A percentile compares a stretch with the other conserved stretches of the same genome.
These are phyloP conservation scores for Bedellia somnulentella DNA, from an alignment of 2,888 invertebrate genomes.

Conservation along the genomic window DNA sequence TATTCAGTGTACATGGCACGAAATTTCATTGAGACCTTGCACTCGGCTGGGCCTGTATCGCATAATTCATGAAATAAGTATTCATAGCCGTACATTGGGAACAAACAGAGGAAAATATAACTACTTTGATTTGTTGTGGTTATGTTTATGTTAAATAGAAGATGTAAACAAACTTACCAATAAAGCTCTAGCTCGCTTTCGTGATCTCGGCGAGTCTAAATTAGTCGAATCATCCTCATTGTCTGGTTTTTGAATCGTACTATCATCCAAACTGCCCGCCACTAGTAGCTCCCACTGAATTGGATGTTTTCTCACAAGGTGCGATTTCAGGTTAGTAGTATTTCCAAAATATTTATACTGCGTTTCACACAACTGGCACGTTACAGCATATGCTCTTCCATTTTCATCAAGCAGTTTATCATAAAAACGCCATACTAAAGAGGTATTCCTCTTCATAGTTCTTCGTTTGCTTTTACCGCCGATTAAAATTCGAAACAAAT, in stretches of 20 bases:
- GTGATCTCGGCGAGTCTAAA: too few species aligned
- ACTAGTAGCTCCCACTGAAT: conserved; percentile 47
- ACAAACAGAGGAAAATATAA: too few species aligned
- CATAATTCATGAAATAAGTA: too few species aligned
- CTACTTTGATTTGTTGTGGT: too few species aligned
- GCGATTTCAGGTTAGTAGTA: conserved; percentile 43
- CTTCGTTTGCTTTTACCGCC: conserved; percentile 15
- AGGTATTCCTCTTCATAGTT: conserved; percentile 44
- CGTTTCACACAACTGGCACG: conserved; percentile 50
- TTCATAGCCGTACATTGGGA: too few species aligned
- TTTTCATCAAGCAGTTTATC: conserved; percentile 30
- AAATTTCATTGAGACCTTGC: too few species aligned
- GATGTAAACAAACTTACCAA: too few species aligned
- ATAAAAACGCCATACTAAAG: conserved; percentile 48
- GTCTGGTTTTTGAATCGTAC: conserved; percentile 15
- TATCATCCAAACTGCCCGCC: conserved; percentile 31
- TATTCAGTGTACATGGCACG: too few species aligned
- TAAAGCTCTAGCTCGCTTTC: too few species aligned
- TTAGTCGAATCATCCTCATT: background rate
- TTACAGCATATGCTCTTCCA: conserved; percentile 34
- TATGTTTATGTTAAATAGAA: too few species aligned
- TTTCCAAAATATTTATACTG: conserved; percentile 52
- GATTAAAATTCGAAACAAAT: background rate
- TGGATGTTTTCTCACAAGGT: conserved; percentile 45
- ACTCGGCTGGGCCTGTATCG: too few species aligned